Evolutionary conservation across 2,113 vertebrate genomes (phyloP).

Genomic region (Gambusia holbrooki): DNA sequence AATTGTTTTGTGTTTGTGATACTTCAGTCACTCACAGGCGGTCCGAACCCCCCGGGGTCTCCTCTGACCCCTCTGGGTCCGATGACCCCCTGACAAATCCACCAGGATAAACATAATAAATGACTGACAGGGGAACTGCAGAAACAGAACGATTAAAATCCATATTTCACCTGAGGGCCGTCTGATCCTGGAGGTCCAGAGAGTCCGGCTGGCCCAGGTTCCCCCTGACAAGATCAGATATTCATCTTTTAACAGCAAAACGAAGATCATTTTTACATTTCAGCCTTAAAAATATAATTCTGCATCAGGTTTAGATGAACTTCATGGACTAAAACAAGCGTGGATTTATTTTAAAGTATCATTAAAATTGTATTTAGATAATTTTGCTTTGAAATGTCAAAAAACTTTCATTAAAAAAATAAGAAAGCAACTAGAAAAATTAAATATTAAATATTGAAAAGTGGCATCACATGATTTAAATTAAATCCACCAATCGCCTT

Average conservation of each 20-base stretch:
- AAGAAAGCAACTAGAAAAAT: no score
- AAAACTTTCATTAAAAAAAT: no score
- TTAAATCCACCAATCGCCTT: no score
- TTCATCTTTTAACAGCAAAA: neutral
- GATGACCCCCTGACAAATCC: slow-evolving; percentile 72
- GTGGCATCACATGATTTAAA: no score
- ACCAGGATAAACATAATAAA: slow-evolving; percentile 1
- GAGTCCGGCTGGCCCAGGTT: slow-evolving; percentile 48
- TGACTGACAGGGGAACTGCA: neutral
- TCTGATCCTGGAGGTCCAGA: slow-evolving; percentile 58
- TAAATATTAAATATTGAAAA: no score
- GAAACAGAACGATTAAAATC: neutral
- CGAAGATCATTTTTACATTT: no score
- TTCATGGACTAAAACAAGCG: no score
- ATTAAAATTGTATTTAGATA: no score
- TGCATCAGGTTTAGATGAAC: no score
- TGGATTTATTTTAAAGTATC: no score
- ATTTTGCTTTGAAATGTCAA: no score
- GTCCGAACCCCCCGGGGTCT: slow-evolving; percentile 77
- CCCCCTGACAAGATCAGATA: slow-evolving; percentile 60
- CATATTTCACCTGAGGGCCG: slow-evolving; percentile 69
- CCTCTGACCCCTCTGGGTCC: slow-evolving; percentile 81
- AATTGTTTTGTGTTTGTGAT: neutral
- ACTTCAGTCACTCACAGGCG: slow-evolving; percentile 70
- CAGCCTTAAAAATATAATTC: no score